Conservation (phyloP, 1,140 invertebrate genomes). For the Hyposmocoma kahamanoa region DNA sequence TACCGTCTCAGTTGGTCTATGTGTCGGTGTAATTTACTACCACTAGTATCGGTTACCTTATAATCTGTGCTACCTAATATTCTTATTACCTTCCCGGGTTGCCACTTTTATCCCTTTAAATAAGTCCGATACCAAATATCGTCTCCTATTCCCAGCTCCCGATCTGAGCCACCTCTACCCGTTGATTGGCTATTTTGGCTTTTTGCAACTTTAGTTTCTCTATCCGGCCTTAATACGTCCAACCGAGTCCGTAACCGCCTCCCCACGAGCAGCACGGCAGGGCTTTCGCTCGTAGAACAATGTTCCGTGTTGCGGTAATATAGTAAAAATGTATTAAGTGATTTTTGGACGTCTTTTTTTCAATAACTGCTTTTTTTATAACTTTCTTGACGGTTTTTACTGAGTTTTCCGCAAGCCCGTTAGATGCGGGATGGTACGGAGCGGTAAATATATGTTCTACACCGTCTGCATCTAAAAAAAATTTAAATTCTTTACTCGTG, state of each 20-base stretch:
- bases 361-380: constrained; percentile 5
- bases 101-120: constrained; percentile 7
- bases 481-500: not conserved
- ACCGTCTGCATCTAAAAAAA: not conserved
- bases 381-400: not conserved
- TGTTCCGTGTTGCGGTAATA: constrained; percentile 8
- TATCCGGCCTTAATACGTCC: constrained; percentile 1
- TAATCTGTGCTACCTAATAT: not conserved
- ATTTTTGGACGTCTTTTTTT: not conserved
- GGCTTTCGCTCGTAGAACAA: not conserved
- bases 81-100: not conserved
- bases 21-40: not conserved
- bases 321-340: constrained; percentile 1
- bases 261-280: not conserved
- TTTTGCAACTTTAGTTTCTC: not conserved
- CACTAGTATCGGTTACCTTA: not conserved
- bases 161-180: not conserved
- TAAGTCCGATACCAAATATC: constrained; percentile 4
- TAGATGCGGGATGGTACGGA: not conserved
- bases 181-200: not conserved
- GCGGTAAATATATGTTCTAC: not conserved
- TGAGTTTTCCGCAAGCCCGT: constrained; percentile 2
- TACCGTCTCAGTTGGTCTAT: constrained; percentile 1
- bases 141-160: not conserved
- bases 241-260: constrained; percentile 3